A percentile compares a stretch with the other conserved stretches of the same genome.
Evolutionary conservation across 2,888 invertebrate genomes (phyloP).

Genomic region (Dryadula phaetusa): DNA sequence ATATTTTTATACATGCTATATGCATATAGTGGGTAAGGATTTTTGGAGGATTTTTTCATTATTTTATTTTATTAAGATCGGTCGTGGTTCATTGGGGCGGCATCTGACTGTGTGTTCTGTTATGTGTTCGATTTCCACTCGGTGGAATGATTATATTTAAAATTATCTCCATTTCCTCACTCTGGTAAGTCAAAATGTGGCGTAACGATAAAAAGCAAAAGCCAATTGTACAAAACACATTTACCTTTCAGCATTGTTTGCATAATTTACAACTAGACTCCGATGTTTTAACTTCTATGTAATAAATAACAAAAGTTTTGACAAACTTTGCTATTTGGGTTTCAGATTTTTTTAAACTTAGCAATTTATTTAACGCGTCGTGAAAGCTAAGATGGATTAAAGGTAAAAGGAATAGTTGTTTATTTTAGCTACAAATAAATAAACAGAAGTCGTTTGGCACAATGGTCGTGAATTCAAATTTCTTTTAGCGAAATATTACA

Average conservation of each 20-base stretch:
- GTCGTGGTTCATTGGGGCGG: too few relatives aligned
- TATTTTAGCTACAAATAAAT: background rate
- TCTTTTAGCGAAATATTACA: too few relatives aligned
- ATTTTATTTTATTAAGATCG: too few relatives aligned
- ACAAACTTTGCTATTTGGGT: slow-evolving; percentile 3
- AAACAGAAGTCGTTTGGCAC: background rate
- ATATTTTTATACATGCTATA: too few relatives aligned
- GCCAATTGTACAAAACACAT: background rate
- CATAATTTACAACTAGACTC: background rate
- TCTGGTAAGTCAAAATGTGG: too few relatives aligned
- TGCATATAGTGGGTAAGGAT: too few relatives aligned
- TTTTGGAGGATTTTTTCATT: too few relatives aligned
- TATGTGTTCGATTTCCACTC: too few relatives aligned
- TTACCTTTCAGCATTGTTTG: background rate
- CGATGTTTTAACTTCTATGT: slow-evolving; percentile 10
- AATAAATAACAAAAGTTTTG: slow-evolving; percentile 10
- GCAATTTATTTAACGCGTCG: background rate
- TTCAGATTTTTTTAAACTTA: background rate
- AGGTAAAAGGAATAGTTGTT: background rate
- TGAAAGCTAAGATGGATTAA: background rate
- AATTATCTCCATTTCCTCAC: too few relatives aligned
- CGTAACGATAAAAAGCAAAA: background rate
- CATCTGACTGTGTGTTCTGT: too few relatives aligned
- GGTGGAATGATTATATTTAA: too few relatives aligned
- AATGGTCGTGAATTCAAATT: too few relatives aligned